phyloP scores from a whole-genome alignment of 2,888 invertebrate species.

The Apodemia zela region DNA sequence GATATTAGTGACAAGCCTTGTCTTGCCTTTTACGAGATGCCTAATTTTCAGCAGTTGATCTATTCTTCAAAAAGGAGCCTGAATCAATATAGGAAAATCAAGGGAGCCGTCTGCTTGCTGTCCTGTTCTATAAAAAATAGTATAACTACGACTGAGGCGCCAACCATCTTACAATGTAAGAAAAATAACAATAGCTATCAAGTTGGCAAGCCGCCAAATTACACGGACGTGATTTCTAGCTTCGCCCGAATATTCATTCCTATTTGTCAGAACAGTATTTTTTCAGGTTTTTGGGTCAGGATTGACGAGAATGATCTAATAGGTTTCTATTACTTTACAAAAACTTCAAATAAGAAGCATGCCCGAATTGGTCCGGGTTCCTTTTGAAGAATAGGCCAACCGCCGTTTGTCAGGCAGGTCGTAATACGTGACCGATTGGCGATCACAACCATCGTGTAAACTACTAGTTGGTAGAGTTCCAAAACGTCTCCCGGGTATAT shows the following conservation, averaged over 20 bases:
- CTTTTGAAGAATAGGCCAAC: no score
- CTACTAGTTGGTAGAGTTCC: no score
- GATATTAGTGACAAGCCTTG: no score
- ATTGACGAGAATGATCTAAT: background rate
- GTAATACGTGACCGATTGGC: no score
- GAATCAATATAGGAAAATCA: no score
- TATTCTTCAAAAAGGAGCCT: no score
- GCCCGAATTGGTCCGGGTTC: background rate
- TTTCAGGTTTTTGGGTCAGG: constrained; percentile 13
- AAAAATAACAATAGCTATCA: constrained; percentile 3
- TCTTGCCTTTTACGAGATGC: no score
- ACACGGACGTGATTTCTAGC: background rate
- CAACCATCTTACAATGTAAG: background rate
- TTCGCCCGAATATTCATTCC: constrained; percentile 1
- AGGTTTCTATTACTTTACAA: background rate
- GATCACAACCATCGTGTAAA: no score
- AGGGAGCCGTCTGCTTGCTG: background rate
- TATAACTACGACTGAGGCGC: background rate
- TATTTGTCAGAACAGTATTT: constrained; percentile 11
- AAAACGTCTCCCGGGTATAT: no score
- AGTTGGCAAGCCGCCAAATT: background rate
- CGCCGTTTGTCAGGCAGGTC: no score
- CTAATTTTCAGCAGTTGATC: no score
- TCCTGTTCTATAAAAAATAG: background rate
- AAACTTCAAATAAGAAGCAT: background rate